A percentile compares a stretch with the other conserved stretches of the same genome.
phyloP scores from a whole-genome alignment of 2,797 vertebrate genomes.

The Notolepis coatsorum region DNA sequence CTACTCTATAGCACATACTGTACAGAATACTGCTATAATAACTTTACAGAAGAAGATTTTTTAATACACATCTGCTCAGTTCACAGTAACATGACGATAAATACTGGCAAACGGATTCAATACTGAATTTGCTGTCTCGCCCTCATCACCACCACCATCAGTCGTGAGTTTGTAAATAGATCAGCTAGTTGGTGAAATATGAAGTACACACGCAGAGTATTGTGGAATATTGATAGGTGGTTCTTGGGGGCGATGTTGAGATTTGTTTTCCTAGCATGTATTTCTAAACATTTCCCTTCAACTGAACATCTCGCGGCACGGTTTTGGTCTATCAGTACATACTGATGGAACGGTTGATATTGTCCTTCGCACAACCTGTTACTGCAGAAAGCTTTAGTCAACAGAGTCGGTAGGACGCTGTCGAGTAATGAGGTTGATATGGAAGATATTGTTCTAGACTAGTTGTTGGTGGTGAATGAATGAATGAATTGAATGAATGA shows the following conservation, averaged over 20 bases:
- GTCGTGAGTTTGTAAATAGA: slow-evolving; percentile 17
- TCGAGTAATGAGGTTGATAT: too few relatives aligned
- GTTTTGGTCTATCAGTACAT: too few relatives aligned
- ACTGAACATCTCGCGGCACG: too few relatives aligned
- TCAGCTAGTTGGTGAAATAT: neutral
- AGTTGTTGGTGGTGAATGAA: too few relatives aligned
- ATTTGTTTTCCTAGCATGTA: slow-evolving; percentile 28
- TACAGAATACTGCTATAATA: slow-evolving; percentile 42
- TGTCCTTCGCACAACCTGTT: too few relatives aligned
- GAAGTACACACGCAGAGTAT: slow-evolving; percentile 12
- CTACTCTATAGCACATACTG: slow-evolving; percentile 48
- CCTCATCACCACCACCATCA: neutral
- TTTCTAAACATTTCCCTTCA: too few relatives aligned
- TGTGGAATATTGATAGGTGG: slow-evolving; percentile 9
- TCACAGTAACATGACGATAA: slow-evolving; percentile 55
- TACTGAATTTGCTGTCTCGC: neutral
- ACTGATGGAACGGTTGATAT: too few relatives aligned
- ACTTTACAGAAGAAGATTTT: slow-evolving; percentile 26
- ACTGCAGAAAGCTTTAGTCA: too few relatives aligned
- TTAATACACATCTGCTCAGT: slow-evolving; percentile 5
- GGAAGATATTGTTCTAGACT: too few relatives aligned
- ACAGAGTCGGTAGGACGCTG: too few relatives aligned
- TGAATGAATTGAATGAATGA: too few relatives aligned
- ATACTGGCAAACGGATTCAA: slow-evolving; percentile 51
- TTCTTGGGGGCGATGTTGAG: neutral